Percentiles rank a stretch among this genome's conserved stretches.
phyloP scores from a whole-genome alignment of 2,888 invertebrate species.

The Latheticus oryzae region DNA sequence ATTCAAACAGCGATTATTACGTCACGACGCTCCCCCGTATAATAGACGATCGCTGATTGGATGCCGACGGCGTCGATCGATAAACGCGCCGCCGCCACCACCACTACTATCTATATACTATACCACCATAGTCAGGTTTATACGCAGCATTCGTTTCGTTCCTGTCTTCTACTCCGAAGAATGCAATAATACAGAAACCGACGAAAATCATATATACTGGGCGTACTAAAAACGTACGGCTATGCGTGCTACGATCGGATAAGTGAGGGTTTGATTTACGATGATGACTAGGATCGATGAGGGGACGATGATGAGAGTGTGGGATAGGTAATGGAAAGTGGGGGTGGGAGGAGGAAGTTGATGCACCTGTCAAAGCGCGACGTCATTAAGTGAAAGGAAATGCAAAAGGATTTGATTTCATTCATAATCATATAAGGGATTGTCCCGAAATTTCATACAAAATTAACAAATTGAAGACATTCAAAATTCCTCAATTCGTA shows the following conservation, averaged over 20 bases:
- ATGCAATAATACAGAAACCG: conserved; percentile 54
- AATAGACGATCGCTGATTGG: conserved; percentile 52
- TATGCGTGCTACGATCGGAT: conserved; percentile 42
- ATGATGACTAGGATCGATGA: conserved; percentile 56
- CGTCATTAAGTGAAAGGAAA: no score
- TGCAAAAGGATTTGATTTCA: no score
- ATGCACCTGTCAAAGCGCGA: no score
- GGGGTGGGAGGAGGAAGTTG: no score
- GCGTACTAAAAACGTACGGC: conserved; percentile 50
- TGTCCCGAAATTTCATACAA: no score
- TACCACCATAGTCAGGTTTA: no score
- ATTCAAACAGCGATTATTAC: conserved; percentile 37
- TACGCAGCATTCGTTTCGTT: no score
- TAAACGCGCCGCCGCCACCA: conserved; percentile 47
- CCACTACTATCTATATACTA: no score
- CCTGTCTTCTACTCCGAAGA: conserved; percentile 54
- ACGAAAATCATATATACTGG: no score
- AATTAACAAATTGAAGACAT: no score
- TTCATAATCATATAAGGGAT: no score
- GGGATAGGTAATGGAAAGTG: conserved; percentile 33
- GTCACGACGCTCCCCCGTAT: conserved; percentile 28
- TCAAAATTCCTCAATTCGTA: no score
- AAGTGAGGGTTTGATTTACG: conserved; percentile 57
- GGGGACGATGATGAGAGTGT: conserved; percentile 39
- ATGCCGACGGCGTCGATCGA: conserved; percentile 54